phyloP scores from a whole-genome alignment of 2,797 vertebrate species.

The Paratrypauchen microcephalus region DNA sequence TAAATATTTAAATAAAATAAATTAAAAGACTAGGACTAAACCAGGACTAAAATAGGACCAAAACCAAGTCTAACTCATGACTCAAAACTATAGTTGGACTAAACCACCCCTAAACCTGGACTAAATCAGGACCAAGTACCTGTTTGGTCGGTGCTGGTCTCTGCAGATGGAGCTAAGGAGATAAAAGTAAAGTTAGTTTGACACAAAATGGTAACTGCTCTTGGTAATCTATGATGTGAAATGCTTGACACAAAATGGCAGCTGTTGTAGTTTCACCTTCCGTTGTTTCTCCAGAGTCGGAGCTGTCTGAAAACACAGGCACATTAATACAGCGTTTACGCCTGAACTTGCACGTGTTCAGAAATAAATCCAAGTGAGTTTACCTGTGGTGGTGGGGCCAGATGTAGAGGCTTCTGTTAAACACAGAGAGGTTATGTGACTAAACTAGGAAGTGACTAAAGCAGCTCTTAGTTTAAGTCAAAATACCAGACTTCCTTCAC shows the following conservation, averaged over 20 bases:
- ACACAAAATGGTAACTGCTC: not conserved
- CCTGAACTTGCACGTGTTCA: not conserved
- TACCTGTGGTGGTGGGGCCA: slow-evolving; percentile 5
- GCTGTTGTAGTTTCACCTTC: not conserved
- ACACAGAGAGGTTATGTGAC: not conserved
- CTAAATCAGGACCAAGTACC: not conserved
- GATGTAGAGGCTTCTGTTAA: not conserved
- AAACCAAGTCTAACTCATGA: too few species aligned
- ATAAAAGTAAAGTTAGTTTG: not conserved
- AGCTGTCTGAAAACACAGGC: slow-evolving; percentile 3
- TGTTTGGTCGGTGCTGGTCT: slow-evolving; percentile 2
- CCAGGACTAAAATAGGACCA: too few species aligned
- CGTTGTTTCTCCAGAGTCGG: slow-evolving; percentile 3
- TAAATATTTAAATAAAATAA: too few species aligned
- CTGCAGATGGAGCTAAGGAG: slow-evolving; percentile 1
- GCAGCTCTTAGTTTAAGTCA: not conserved
- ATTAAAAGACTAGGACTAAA: too few species aligned
- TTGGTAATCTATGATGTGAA: not conserved
- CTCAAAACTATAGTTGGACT: too few species aligned
- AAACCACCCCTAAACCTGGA: not conserved
- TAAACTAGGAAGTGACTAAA: not conserved
- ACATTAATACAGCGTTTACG: not conserved
- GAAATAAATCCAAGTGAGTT: not conserved
- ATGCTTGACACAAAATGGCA: not conserved
- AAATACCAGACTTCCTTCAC: too few species aligned